Conservation (phyloP, 2,888 invertebrate genomes). For the Sericinus montela region DNA sequence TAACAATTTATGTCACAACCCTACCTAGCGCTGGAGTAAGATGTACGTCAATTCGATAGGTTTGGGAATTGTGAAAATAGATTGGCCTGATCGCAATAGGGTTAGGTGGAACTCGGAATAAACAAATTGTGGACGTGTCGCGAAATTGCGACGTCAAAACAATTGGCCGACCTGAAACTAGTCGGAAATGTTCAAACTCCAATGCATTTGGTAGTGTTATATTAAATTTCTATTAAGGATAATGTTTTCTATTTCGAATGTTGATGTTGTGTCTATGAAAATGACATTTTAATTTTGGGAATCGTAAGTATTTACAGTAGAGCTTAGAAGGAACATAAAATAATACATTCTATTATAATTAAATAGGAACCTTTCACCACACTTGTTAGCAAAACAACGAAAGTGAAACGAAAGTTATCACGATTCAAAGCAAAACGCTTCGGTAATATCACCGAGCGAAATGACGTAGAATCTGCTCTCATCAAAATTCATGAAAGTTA, state of each 20-base stretch:
- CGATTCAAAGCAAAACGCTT: not conserved
- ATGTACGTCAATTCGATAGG: no score
- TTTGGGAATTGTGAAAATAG: no score
- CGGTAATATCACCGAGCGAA: slow-evolving; percentile 17
- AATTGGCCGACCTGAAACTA: not conserved
- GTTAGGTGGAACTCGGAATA: not conserved
- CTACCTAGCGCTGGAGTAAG: not conserved
- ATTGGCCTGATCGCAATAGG: no score
- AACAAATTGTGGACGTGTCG: not conserved
- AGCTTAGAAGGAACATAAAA: no score
- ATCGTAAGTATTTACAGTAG: no score
- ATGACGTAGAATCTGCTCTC: slow-evolving; percentile 34
- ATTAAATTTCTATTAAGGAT: slow-evolving; percentile 9
- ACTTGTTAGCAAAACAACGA: slow-evolving; percentile 1
- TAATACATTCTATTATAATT: no score
- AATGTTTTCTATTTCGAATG: not conserved
- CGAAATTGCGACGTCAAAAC: not conserved
- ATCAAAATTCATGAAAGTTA: slow-evolving; percentile 44
- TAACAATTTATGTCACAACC: not conserved
- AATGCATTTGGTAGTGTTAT: not conserved
- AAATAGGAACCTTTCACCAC: slow-evolving; percentile 18
- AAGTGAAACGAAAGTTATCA: slow-evolving; percentile 20
- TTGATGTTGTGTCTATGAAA: no score
- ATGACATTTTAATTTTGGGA: no score
- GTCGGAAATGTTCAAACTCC: not conserved